Base-by-base conservation (phyloP, 2,113 vertebrate genomes). In the Poecile atricapillus region DNA sequence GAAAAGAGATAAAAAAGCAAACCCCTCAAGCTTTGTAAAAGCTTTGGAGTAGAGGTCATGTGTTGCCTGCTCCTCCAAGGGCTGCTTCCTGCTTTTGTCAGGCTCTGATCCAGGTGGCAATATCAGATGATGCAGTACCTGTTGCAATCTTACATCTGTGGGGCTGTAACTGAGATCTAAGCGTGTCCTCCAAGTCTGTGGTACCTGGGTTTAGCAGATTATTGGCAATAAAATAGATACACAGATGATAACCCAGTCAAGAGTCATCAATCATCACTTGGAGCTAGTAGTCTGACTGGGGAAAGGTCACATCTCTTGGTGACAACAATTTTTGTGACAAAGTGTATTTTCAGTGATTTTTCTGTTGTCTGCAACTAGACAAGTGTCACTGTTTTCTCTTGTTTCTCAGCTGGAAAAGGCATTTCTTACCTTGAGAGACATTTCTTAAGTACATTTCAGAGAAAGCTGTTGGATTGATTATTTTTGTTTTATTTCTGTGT, bases 361-460 rank as follows among this genome's bases (percentile, higher is more conserved):
- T 65, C 35, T 8, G 0, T 47, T 33, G 21, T 24, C 21, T 67
- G 2, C 1, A 0, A 5, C 41, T 30, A 39, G 31, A 35, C 21
- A 77, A 63, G 15, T 49, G 17, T 67, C 18, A 7, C 16, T 44
- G 22, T 65, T 83, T 56, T 73, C 41, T 83, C 13, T 18, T 68
- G 14, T 80, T 89, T 93, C 17, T 79, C 15, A 88, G 11, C 70
- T 84, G 35, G 27, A 27, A 52, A 22, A 21, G 44, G 7, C 18
- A 7, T 77, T 73, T 78, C 39, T 63, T 46, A 89, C 56, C 16
- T n/a, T 65, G 24, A 49, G 20, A 68, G 6, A 1, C 50, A 4
- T 77, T 88, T 65, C 37, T 69, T n/a, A 62, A 74, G 11, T 47
- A 16, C 25, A 13, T 65, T 78, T 46, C 4, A 56, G 35, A 78